Percentiles rank a stretch among this genome's conserved stretches.
phyloP scores from a whole-genome alignment of 2,113 vertebrate species.

The Axis porcinus region DNA sequence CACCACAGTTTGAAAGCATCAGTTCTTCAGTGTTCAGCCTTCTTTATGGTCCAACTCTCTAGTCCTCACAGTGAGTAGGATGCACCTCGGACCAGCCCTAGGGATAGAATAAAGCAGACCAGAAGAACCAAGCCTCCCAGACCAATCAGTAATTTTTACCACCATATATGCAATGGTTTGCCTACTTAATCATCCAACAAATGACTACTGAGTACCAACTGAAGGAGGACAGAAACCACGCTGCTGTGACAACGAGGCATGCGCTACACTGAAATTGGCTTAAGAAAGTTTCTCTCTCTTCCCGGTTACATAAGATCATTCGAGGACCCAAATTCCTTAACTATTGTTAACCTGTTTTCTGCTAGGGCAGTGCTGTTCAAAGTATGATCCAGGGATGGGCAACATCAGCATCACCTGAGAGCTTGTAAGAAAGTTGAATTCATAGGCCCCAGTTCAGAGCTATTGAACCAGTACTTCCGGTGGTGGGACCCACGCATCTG shows the following conservation, averaged over 20 bases:
- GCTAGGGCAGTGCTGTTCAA: background rate
- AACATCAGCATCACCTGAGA: background rate
- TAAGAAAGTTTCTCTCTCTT: background rate
- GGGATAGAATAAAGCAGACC: background rate
- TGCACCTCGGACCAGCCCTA: background rate
- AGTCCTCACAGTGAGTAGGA: background rate
- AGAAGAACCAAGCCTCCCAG: background rate
- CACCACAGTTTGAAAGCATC: no score
- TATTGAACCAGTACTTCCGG: background rate
- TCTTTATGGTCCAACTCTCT: no score
- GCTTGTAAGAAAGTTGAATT: background rate
- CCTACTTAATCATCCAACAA: background rate
- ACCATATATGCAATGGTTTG: background rate
- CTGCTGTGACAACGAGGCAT: background rate
- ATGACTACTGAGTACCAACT: background rate
- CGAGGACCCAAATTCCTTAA: background rate
- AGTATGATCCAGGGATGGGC: background rate
- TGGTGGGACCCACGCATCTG: background rate
- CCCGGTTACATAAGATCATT: background rate
- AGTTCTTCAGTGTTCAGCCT: no score
- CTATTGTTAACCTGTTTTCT: background rate
- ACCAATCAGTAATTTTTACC: background rate
- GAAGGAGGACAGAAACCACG: background rate
- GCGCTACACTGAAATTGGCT: rapidly evolving
- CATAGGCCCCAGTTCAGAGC: background rate